Conservation (phyloP, 2,797 vertebrate genomes). For the Cuculus canorus region DNA sequence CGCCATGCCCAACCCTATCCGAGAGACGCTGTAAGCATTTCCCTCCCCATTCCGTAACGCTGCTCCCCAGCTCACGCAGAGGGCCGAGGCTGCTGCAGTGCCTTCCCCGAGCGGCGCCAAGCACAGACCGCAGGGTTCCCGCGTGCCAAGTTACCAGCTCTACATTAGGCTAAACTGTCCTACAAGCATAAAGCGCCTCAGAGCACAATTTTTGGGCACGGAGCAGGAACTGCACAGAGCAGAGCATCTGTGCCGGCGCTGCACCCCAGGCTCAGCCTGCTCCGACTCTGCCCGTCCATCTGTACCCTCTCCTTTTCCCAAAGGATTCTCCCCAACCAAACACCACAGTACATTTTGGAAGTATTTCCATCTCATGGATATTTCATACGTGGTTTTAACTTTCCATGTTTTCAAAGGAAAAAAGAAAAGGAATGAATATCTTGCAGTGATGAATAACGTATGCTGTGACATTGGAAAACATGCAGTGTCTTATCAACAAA, state of each 20-base stretch:
- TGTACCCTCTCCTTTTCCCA: not conserved
- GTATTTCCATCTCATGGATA: not conserved
- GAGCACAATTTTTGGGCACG: conserved; percentile 42
- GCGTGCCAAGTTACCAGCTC: not conserved
- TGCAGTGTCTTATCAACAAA: conserved; percentile 30
- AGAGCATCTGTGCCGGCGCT: conserved; percentile 18
- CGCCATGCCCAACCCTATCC: not conserved
- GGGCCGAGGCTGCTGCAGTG: not conserved
- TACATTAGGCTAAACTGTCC: conserved; percentile 50
- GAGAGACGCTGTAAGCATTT: not conserved
- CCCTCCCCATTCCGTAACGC: not conserved
- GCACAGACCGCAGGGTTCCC: not conserved
- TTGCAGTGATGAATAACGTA: not conserved
- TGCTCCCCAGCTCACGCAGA: not conserved
- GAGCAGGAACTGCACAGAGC: conserved; percentile 26
- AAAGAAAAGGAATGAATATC: not conserved
- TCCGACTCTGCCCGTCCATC: conserved; percentile 23
- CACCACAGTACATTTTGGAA: not conserved
- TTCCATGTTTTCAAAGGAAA: not conserved
- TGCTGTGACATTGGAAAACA: not conserved
- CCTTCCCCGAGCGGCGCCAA: conserved; percentile 29
- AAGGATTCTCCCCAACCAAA: not conserved
- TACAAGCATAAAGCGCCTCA: conserved; percentile 53
- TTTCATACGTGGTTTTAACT: not conserved
- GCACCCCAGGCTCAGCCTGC: not conserved